Conservation (phyloP, 2,113 vertebrate species). For the Catharus minimus region DNA sequence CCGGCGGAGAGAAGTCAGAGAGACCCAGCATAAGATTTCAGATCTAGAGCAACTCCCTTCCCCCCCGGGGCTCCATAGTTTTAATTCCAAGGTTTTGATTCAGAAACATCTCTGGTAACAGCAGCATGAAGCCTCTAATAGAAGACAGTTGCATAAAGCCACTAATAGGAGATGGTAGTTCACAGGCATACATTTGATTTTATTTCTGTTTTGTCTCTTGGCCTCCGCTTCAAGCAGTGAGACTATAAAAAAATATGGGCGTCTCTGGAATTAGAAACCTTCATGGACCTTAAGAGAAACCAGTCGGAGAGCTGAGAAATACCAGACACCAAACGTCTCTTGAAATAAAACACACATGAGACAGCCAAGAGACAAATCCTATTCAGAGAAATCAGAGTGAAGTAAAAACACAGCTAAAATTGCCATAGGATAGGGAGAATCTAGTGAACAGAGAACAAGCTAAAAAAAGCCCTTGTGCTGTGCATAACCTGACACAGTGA, state of each 20-base stretch:
- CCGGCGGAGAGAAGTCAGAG: neutral
- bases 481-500: neutral
- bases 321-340: constrained; percentile 11
- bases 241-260: neutral
- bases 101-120: constrained; percentile 9
- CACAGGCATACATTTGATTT: neutral
- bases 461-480: neutral
- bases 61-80: neutral
- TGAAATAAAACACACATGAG: constrained; percentile 30
- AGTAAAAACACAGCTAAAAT: constrained; percentile 16
- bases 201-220: constrained; percentile 18
- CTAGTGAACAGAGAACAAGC: neutral
- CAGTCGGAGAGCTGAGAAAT: neutral
- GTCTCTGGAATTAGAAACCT: constrained; percentile 1
- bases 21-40: neutral
- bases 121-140: constrained; percentile 22
- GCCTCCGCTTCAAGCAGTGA: neutral
- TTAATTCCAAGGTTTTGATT: constrained; percentile 41
- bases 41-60: neutral
- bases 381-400: constrained; percentile 21
- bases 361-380: constrained; percentile 6
- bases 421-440: neutral
- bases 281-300: neutral
- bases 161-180: constrained; percentile 9
- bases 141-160: constrained; percentile 1